phyloP scores from a whole-genome alignment of 2,888 invertebrate species.

The Erebia aethiops region DNA sequence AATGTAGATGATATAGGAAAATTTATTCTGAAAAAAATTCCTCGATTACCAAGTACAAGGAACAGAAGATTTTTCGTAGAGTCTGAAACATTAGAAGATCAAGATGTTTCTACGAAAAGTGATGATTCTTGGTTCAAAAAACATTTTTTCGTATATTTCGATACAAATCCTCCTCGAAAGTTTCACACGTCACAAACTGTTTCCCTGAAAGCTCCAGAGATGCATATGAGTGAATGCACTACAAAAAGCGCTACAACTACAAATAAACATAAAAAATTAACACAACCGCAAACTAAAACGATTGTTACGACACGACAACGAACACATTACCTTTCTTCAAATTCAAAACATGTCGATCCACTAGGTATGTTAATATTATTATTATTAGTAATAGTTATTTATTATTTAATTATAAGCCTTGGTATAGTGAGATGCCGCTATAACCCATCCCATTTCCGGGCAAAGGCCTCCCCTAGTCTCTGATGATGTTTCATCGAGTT shows the following conservation, averaged over 20 bases:
- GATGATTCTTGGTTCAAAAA: conserved; percentile 71
- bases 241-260: neutral
- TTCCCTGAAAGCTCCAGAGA: conserved; percentile 49
- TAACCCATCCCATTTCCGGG: too few species aligned
- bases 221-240: neutral
- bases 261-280: neutral
- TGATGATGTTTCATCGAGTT: too few species aligned
- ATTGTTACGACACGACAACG: neutral
- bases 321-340: neutral
- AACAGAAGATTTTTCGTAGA: conserved; percentile 55
- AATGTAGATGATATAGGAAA: conserved; percentile 75
- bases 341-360: neutral
- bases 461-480: too few species aligned
- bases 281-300: neutral
- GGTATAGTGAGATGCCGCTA: too few species aligned
- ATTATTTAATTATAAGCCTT: too few species aligned
- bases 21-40: conserved; percentile 66
- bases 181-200: conserved; percentile 63
- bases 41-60: conserved; percentile 49
- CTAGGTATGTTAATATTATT: neutral
- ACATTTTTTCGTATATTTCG: conserved; percentile 65
- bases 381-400: too few species aligned
- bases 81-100: conserved; percentile 56
- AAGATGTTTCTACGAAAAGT: conserved; percentile 64
- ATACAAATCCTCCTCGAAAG: conserved; percentile 59